Base-by-base conservation (phyloP, 2,888 invertebrate species). In the Aspidapion aeneum region DNA sequence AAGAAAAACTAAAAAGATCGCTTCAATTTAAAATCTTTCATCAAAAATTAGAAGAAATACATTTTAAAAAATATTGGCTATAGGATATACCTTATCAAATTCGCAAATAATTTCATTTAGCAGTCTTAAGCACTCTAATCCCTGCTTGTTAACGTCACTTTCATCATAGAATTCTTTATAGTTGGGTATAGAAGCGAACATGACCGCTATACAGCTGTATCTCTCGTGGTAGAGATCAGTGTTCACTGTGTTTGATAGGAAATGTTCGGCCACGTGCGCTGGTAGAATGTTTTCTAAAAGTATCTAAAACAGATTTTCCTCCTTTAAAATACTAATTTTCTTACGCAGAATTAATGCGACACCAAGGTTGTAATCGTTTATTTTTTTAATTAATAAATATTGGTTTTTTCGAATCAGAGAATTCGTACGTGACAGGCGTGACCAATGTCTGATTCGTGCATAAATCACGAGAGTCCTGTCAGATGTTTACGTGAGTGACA, bases 141-240 rank as follows among this genome's bases (percentile, higher is more conserved):
- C 96, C 78, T 98, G 96, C 73, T 96, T 95, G 76, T 95, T 96
- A 68, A 96, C 94, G 76, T 96, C 96, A n/a, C 92, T 96, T 78
- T 96, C 96, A 74, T 95, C 94, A 76, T 96, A 97, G 79, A 97
- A 97, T 79, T 97, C 96, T 77, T 95, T 95, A 80, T 97, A 98
- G 81, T 98, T 97, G 2, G 98, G 97, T 73, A 98, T 98, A 1
- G 96, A 96, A 0, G 98, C 97, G 78, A 98, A 98, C 97, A 98
- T 97, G 5, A 98, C 98, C 0, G 94, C 95, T 63, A 98, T 94
- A 73, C 91, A 91, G 17, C 90, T 90, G 79, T 98, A 98, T 52
- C 94, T 86, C 78, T 98, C 95, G 78, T 97, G 96, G 80, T 98
- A 98, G 1, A 98, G 81, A 68, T 96, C 96, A 83, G 96, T 86